Conservation (phyloP, 2,888 invertebrate species). For the Mythimna ferrago region DNA sequence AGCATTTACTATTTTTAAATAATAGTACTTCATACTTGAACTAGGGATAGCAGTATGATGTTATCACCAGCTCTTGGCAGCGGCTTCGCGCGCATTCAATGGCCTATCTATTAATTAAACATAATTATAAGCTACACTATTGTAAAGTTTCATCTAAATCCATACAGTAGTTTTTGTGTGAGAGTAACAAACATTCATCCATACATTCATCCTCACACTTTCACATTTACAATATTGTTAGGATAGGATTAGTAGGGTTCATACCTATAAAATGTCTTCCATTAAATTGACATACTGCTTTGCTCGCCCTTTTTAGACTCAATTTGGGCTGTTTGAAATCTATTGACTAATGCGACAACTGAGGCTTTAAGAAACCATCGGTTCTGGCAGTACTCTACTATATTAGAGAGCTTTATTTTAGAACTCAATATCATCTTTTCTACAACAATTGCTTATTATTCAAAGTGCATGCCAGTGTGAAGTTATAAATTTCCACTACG, state of each 20-base stretch:
- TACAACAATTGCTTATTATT: constrained; percentile 46
- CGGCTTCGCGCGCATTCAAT: too few relatives aligned
- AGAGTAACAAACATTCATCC: too few relatives aligned
- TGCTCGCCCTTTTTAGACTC: constrained; percentile 10
- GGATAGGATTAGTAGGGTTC: constrained; percentile 5
- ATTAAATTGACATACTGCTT: constrained; percentile 29
- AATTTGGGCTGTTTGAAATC: constrained; percentile 23
- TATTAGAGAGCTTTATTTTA: constrained; percentile 31
- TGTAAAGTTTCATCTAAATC: too few relatives aligned
- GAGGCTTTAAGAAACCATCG: neutral
- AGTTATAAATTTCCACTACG: constrained; percentile 59
- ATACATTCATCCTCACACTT: too few relatives aligned
- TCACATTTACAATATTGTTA: too few relatives aligned
- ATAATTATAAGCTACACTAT: too few relatives aligned
- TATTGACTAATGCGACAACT: constrained; percentile 1
- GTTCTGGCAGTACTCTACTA: constrained; percentile 3
- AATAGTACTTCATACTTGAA: neutral
- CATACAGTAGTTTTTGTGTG: too few relatives aligned
- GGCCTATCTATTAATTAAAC: too few relatives aligned
- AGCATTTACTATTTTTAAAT: neutral
- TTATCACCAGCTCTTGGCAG: constrained; percentile 22
- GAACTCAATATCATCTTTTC: constrained; percentile 35
- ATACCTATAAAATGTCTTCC: constrained; percentile 6
- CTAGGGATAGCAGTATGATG: neutral
- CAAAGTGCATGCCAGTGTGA: constrained; percentile 71